Conservation (phyloP, 1,140 invertebrate genomes). For the Leptonema lineaticorne region DNA sequence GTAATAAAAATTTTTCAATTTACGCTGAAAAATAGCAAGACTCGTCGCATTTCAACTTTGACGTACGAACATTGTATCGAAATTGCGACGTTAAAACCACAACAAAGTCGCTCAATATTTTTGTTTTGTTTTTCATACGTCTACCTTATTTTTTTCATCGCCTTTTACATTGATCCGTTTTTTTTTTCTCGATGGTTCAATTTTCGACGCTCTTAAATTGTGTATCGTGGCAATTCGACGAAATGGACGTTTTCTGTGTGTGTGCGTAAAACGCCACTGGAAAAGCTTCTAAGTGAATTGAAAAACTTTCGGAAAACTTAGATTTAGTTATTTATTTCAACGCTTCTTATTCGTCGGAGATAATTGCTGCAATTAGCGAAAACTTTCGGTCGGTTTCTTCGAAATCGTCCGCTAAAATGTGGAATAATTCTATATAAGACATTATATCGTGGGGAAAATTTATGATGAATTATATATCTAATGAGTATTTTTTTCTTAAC, state of each 20-base stretch:
- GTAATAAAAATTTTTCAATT: slow-evolving; percentile 1
- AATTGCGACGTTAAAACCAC: neutral
- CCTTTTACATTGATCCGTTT: neutral
- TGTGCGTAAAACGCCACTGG: neutral
- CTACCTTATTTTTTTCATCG: neutral
- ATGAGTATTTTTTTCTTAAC: neutral
- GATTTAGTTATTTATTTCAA: neutral
- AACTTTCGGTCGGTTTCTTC: neutral
- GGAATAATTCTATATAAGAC: neutral
- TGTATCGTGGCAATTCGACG: neutral
- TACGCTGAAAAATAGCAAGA: neutral
- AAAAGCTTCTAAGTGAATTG: slow-evolving; percentile 13
- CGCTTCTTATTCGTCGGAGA: neutral
- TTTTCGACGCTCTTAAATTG: neutral
- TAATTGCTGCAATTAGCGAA: neutral
- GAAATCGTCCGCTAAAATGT: neutral
- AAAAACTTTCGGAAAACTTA: slow-evolving; percentile 2
- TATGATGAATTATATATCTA: neutral
- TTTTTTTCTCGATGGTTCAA: neutral
- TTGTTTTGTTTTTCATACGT: neutral
- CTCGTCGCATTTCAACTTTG: neutral
- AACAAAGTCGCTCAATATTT: neutral
- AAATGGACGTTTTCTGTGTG: neutral
- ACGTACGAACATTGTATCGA: neutral
- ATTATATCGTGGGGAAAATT: neutral